Evolutionary conservation across 1,140 invertebrate genomes (phyloP).

Genomic region (Palaemon carinicauda): DNA sequence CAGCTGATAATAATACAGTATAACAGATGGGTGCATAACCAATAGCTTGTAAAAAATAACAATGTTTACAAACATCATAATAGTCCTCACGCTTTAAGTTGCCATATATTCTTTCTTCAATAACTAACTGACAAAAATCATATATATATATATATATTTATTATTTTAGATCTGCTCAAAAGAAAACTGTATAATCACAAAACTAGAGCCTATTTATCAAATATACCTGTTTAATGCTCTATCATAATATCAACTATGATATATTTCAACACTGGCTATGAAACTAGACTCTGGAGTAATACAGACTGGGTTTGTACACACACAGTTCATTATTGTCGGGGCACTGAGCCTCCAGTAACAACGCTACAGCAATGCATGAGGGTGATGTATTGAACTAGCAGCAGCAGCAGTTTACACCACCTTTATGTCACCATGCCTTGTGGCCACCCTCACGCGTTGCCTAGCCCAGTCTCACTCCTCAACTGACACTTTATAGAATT

Average conservation of each 20-base stretch:
- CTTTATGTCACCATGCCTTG: not conserved
- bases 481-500: constrained; percentile 11
- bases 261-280: constrained; percentile 55
- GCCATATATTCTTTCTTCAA: constrained; percentile 9
- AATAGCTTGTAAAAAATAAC: constrained; percentile 46
- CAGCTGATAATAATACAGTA: constrained; percentile 13
- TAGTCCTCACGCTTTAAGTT: not conserved
- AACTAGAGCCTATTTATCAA: constrained; percentile 56
- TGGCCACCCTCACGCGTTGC: not conserved
- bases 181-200: constrained; percentile 53
- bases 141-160: not conserved
- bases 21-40: constrained; percentile 34
- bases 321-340: constrained; percentile 55
- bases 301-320: constrained; percentile 50
- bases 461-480: constrained; percentile 36
- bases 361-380: constrained; percentile 9
- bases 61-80: constrained; percentile 41
- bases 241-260: constrained; percentile 51
- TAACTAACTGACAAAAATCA: constrained; percentile 25
- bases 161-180: constrained; percentile 40
- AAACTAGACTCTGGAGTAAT: constrained; percentile 55
- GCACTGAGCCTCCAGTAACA: constrained; percentile 22
- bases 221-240: constrained; percentile 53
- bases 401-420: not conserved
- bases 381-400: not conserved